These are phyloP conservation scores for Isaurus tuberculatus DNA, from an alignment of 92 coral and sea anemone species.

Conservation along the genomic window DNA sequence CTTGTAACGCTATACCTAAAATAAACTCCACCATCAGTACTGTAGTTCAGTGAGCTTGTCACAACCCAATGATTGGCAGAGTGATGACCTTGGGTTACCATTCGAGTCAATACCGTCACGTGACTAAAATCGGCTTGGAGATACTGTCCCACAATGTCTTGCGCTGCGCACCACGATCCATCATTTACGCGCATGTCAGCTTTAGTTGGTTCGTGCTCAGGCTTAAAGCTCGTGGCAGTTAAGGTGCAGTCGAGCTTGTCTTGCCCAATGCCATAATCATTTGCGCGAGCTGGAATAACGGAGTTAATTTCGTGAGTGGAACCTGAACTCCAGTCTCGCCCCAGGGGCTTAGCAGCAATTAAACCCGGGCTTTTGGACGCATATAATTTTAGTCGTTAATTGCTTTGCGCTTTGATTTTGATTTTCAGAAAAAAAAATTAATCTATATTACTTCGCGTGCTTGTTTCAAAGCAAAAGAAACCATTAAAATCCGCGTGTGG, in stretches of 20 bases:
- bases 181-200: constrained; percentile 54
- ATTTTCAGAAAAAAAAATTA: no score
- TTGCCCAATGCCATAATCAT: constrained; percentile 34
- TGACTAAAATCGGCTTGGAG: constrained; percentile 63
- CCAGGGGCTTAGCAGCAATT: neutral
- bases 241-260: constrained; percentile 31
- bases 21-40: neutral
- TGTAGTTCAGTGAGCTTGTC: constrained; percentile 41
- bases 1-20: constrained; percentile 6
- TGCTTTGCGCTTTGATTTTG: no score
- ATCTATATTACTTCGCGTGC: no score
- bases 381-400: no score
- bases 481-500: no score
- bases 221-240: constrained; percentile 61
- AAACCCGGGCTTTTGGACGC: no score
- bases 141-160: constrained; percentile 38
- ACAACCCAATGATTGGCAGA: constrained; percentile 63
- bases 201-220: constrained; percentile 54
- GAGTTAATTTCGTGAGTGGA: neutral
- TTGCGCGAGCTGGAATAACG: neutral
- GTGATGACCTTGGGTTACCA: constrained; percentile 70
- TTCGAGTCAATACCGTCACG: constrained; percentile 41
- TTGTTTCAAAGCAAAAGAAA: no score
- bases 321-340: neutral
- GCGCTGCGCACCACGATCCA: constrained; percentile 71